Base-by-base conservation (phyloP, 2,113 vertebrate genomes). In the Paracyprichromis sp. region DNA sequence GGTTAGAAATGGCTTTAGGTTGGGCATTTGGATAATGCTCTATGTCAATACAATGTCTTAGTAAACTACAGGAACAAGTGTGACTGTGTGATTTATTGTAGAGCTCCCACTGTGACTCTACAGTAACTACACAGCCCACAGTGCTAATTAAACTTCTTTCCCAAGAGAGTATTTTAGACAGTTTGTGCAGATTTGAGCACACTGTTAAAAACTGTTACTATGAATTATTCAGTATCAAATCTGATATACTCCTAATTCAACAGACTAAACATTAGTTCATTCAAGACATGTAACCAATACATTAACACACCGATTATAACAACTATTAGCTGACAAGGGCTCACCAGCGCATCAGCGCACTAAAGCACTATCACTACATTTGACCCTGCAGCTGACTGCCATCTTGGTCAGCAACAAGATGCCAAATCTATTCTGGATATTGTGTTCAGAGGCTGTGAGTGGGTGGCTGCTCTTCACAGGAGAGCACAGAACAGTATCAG, bases 141-240 rank as follows among this genome's bases (percentile, higher is more conserved):
- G 82, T 45, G 78, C 85, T 92, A 93, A 92, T 94, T 93, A 91
- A 88, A 83, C 56, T 5, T 80, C 9, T 26, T 26, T 78, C 87
- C 89, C 87, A 73, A 3, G 73, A 83, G 85, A 83, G n/a, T 47
- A 8, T 83, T 84, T 45, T 80, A 82, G 50, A 66, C 59, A 4
- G 40, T 80, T 82, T 78, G 38, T 38, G 53, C 78, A 66, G 50
- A 24, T 78, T 29, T 9, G 82, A 71, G 31, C 38, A 83, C 73
- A 79, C 29, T 26, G 53, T n/a, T 57, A 52, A 78, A 76, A 78
- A 31, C 73, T 34, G 43, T 78, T 78, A 34, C 45, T 19, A 29
- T 13, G 24, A 56, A 8, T 73, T 34, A 63, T 80, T 78, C 14
- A 57, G 11, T 14, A 21, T 31, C 7, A 80, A 50, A 50, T 11